A percentile compares a stretch with the other conserved stretches of the same genome.
These are phyloP conservation scores for Andrena hattorfiana DNA, from an alignment of 2,888 invertebrate species.

Conservation along the genomic window DNA sequence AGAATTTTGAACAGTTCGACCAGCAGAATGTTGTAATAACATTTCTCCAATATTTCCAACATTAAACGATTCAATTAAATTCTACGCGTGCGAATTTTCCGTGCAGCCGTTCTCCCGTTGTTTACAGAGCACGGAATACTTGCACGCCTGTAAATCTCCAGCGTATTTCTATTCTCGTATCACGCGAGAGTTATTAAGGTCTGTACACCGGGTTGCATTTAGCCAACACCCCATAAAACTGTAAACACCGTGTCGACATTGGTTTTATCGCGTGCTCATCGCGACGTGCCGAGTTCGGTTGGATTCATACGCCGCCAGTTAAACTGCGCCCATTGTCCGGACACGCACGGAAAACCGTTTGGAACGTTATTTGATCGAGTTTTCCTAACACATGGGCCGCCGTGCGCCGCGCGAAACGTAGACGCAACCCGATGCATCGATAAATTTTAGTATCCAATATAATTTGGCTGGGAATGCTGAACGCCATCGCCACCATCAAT, in stretches of 20 bases:
- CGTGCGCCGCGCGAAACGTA: neutral
- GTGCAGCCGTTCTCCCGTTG: neutral
- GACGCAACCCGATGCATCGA: constrained; percentile 9
- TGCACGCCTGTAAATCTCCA: constrained; percentile 44
- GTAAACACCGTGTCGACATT: constrained; percentile 69
- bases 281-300: constrained; percentile 22
- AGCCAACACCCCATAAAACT: constrained; percentile 70
- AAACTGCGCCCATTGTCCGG: constrained; percentile 29
- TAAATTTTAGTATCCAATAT: constrained; percentile 13
- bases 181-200: constrained; percentile 64
- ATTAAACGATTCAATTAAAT: constrained; percentile 42
- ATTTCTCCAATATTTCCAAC: constrained; percentile 17
- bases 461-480: neutral
- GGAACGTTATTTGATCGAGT: constrained; percentile 20
- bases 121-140: constrained; percentile 43
- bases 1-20: neutral
- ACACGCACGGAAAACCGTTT: constrained; percentile 12
- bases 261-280: constrained; percentile 71
- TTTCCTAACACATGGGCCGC: neutral
- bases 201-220: constrained; percentile 57
- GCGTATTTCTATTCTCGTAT: constrained; percentile 60
- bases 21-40: neutral
- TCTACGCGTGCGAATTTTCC: constrained; percentile 30
- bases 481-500: constrained; percentile 2
- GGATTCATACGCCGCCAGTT: constrained; percentile 55